Conservation (phyloP, 2,888 invertebrate genomes). For the Geotrupes spiniger region DNA sequence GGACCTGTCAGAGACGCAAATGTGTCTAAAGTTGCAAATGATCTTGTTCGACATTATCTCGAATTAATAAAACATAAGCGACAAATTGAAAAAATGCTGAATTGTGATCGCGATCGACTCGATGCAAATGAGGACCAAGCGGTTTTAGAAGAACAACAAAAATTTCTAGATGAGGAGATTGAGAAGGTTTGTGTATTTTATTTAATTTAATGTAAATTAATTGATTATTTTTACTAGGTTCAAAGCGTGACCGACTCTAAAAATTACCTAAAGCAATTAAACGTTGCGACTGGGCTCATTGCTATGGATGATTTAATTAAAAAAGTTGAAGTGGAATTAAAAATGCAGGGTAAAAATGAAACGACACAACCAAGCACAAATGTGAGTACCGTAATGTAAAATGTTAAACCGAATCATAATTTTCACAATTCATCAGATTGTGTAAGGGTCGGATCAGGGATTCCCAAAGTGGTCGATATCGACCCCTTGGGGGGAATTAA, state of each 20-base stretch:
- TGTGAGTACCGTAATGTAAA: too few relatives aligned
- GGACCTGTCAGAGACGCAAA: slow-evolving; percentile 24
- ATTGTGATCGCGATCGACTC: too few relatives aligned
- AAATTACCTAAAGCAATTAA: slow-evolving; percentile 35
- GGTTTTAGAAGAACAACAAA: slow-evolving; percentile 5
- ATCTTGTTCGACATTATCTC: slow-evolving; percentile 34
- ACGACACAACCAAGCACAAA: background rate
- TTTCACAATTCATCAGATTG: too few relatives aligned
- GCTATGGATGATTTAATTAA: slow-evolving; percentile 41
- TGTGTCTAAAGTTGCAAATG: slow-evolving; percentile 31
- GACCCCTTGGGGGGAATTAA: too few relatives aligned
- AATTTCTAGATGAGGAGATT: slow-evolving; percentile 26
- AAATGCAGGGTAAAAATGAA: slow-evolving; percentile 8
- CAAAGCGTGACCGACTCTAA: slow-evolving; percentile 7
- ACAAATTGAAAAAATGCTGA: slow-evolving; percentile 29
- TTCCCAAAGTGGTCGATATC: too few relatives aligned
- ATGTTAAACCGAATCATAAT: too few relatives aligned
- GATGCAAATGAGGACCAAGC: background rate
- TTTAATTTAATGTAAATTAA: background rate
- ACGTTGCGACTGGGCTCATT: slow-evolving; percentile 38
- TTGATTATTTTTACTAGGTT: slow-evolving; percentile 7
- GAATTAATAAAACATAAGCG: slow-evolving; percentile 38
- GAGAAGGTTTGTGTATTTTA: slow-evolving; percentile 25
- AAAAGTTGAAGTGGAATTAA: slow-evolving; percentile 40
- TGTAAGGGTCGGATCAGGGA: too few relatives aligned